phyloP scores from a whole-genome alignment of 2,797 vertebrate species.

The Gymnoscopelus braueri region DNA sequence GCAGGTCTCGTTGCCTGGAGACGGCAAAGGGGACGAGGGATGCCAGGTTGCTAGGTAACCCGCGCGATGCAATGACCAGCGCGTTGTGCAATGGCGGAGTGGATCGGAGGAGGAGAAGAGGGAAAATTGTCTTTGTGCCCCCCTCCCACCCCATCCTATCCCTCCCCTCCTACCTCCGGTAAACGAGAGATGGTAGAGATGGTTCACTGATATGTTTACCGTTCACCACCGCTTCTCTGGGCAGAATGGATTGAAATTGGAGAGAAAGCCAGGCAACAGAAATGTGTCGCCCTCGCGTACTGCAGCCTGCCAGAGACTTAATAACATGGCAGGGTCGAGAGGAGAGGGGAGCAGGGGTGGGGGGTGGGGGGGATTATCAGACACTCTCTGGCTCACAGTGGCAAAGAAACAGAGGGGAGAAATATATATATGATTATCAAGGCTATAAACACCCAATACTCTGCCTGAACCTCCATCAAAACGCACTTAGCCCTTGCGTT shows the following conservation, averaged over 20 bases:
- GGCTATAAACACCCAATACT: constrained; percentile 26
- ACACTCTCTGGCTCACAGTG: constrained; percentile 33
- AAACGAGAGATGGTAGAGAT: constrained; percentile 68
- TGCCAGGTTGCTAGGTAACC: constrained; percentile 85
- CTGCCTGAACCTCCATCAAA: constrained; percentile 35
- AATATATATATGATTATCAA: constrained; percentile 53
- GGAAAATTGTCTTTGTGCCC: constrained; percentile 79
- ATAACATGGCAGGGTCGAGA: constrained; percentile 25
- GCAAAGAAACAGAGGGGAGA: constrained; percentile 6
- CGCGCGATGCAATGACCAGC: constrained; percentile 80
- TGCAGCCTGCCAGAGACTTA: constrained; percentile 35
- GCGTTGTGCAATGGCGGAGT: constrained; percentile 59
- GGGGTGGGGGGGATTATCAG: constrained; percentile 43
- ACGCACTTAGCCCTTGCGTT: constrained; percentile 23
- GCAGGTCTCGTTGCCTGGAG: constrained; percentile 85
- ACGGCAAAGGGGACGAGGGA: constrained; percentile 79
- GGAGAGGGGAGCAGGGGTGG: neutral
- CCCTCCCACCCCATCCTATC: neutral
- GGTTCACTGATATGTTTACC: constrained; percentile 70
- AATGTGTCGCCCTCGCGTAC: constrained; percentile 50
- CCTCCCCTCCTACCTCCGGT: constrained; percentile 55
- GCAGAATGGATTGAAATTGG: constrained; percentile 58
- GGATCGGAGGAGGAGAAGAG: constrained; percentile 64
- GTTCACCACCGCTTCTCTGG: constrained; percentile 66
- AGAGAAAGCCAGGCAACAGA: constrained; percentile 56